phyloP scores from a whole-genome alignment of 2,797 vertebrate species.

The Psittacula echo region DNA sequence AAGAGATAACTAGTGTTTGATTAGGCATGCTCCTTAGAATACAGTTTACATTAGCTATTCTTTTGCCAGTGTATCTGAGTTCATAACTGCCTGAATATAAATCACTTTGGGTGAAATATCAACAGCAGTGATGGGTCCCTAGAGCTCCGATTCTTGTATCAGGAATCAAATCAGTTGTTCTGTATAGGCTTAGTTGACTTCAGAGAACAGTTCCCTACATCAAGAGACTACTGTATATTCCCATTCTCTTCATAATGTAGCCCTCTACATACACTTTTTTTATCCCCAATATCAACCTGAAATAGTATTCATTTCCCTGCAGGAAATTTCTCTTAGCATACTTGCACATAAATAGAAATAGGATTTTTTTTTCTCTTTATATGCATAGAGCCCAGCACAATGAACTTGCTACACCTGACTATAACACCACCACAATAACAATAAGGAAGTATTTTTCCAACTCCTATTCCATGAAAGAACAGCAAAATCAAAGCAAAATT shows the following conservation, averaged over 20 bases:
- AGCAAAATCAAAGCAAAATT: background rate
- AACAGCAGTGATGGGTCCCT: background rate
- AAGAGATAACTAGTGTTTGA: background rate
- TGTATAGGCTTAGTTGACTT: background rate
- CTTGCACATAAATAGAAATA: background rate
- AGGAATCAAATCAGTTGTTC: background rate
- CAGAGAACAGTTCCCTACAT: background rate
- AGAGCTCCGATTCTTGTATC: background rate
- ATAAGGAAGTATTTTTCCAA: background rate
- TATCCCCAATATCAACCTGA: background rate
- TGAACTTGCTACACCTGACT: background rate
- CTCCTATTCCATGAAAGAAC: background rate
- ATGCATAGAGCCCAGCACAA: background rate
- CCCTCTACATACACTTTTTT: background rate
- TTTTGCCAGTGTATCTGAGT: background rate
- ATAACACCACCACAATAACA: background rate
- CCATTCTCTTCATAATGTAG: background rate
- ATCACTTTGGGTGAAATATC: background rate
- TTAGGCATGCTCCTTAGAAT: background rate
- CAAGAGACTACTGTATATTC: background rate
- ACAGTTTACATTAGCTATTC: background rate
- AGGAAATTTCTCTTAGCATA: background rate
- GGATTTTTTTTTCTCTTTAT: background rate
- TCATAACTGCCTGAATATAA: background rate
- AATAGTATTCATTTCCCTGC: background rate